Evolutionary conservation across 2,113 vertebrate species (phyloP), one percentile per base, ranked within the genome.

Genomic region (Centrocercus urophasianus): DNA sequence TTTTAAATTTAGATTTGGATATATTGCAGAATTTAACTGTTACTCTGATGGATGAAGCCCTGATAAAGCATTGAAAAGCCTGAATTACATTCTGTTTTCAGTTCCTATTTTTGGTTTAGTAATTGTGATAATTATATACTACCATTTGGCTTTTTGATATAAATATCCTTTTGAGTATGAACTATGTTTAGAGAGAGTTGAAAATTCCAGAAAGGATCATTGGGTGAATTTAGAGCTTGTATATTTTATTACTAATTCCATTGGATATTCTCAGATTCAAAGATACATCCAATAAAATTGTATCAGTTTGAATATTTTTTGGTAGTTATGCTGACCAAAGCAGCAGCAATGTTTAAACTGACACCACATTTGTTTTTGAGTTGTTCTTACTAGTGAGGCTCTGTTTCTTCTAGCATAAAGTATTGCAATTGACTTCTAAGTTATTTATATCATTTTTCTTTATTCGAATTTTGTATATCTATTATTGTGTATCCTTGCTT

Each of bases 111-210:
- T 92, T 59, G 63, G 47, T 65, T 92, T 76, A 57, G 66, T 79
- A 92, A 93, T 90, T 87, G 54, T 84, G 74, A 61, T 92, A 93
- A 95, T 94, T 93, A 85, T 52, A 81, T 89, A 45, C n/a, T 84
- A 66, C 61, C 19, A 73, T 21, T 82, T 88, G 48, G n/a, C 36
- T 93, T 94, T 76, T 90, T 48, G 80, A 38, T 92, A 95, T 85
- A 95, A 96, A 95, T 96, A 92, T 85, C 66, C 32, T 83, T 88
- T 91, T 89, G 63, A 90, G 82, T 85, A 11, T 66, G 74, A 92
- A 28, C 77, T 81, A 45, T 16, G 1, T 66, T 92, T 86, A 85
- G 77, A 75, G 14, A 30, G 20, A 40, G 36, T 66, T 95, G 64
- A 90, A 64, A 82, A 70, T 93, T 90, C 34, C 15, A 28, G 65